phyloP scores from a whole-genome alignment of 2,888 invertebrate genomes.

The Lepidochitona cinerea region DNA sequence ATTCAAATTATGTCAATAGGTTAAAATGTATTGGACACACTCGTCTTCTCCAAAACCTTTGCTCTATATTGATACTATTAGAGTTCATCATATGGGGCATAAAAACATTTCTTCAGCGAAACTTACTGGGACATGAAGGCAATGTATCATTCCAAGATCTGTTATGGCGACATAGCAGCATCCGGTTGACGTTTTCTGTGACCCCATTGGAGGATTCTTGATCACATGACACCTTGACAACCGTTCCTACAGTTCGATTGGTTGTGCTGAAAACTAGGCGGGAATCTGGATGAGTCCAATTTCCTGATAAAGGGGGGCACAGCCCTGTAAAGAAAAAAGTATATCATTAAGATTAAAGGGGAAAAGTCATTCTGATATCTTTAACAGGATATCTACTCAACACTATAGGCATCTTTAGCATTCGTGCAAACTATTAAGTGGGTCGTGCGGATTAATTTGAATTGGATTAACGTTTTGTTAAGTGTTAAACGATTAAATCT shows the following conservation, averaged over 20 bases:
- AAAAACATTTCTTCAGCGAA: background rate
- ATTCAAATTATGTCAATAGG: too few species aligned
- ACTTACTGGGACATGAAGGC: background rate
- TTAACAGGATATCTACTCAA: too few species aligned
- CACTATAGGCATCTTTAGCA: too few species aligned
- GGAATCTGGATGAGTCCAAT: background rate
- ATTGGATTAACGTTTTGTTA: too few species aligned
- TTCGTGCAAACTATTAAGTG: too few species aligned
- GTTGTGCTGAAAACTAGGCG: background rate
- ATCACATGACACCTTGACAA: background rate
- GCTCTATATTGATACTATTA: too few species aligned
- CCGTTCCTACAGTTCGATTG: background rate
- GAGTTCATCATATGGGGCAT: background rate
- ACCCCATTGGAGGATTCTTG: background rate
- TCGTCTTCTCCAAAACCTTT: too few species aligned
- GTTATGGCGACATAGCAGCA: background rate
- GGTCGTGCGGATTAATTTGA: too few species aligned
- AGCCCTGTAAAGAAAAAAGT: background rate
- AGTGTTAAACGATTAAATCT: too few species aligned
- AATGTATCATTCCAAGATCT: background rate
- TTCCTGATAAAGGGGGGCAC: background rate
- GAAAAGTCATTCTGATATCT: too few species aligned
- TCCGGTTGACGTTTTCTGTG: background rate
- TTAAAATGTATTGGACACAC: too few species aligned
- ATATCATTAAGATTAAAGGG: too few species aligned